These are phyloP conservation scores for Gallinago stenura DNA, from an alignment of 2,797 vertebrate species.

Conservation along the genomic window DNA sequence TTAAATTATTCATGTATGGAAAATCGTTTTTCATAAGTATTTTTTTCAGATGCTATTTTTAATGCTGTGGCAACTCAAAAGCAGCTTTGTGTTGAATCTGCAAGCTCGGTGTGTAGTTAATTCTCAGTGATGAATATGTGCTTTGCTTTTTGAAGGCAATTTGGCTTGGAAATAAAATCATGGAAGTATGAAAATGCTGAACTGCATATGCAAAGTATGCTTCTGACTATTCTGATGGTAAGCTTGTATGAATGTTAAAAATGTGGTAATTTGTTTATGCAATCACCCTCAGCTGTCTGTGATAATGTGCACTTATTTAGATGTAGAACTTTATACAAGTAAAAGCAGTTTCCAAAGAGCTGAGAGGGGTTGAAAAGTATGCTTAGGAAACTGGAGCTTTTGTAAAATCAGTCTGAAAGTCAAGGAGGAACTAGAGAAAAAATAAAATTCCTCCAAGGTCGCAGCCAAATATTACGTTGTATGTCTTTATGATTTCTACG, in stretches of 20 bases:
- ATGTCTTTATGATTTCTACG: neutral
- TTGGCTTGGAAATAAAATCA: conserved; percentile 52
- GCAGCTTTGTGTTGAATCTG: conserved; percentile 61
- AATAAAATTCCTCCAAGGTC: neutral
- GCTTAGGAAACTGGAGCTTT: neutral
- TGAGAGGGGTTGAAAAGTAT: neutral
- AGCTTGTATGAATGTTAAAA: conserved; percentile 40
- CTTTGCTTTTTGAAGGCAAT: conserved; percentile 51
- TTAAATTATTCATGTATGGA: conserved; percentile 25
- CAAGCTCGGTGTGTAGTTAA: neutral
- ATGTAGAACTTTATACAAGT: neutral
- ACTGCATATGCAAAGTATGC: conserved; percentile 29
- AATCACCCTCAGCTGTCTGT: conserved; percentile 16
- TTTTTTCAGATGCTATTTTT: conserved; percentile 60
- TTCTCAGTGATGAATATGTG: conserved; percentile 16
- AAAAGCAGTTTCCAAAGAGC: conserved; percentile 1
- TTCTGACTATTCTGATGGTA: neutral
- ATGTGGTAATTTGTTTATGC: conserved; percentile 27
- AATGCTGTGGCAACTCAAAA: conserved; percentile 39
- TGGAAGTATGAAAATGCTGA: conserved; percentile 54
- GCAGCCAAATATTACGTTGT: neutral
- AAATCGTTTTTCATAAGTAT: neutral
- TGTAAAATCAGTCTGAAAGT: neutral
- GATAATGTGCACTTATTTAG: conserved; percentile 13
- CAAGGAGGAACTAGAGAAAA: neutral